Evolutionary conservation across 2,888 invertebrate species (phyloP).

Genomic region (Drosophila ustulata): DNA sequence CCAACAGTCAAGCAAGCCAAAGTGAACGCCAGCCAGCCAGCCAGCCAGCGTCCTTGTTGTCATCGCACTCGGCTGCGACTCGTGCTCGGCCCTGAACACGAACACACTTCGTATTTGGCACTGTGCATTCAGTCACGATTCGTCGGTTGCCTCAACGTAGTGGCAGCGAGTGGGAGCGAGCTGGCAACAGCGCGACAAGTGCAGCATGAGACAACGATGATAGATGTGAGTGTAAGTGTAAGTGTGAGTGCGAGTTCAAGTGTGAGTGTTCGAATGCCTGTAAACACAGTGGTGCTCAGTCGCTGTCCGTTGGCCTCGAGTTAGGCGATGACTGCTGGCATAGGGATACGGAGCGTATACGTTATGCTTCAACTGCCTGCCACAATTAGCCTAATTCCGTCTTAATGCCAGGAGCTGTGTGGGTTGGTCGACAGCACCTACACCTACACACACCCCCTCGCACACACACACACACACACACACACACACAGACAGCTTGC

Average conservation of each 20-base stretch:
- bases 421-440: slow-evolving; percentile 75
- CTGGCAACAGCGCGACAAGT: slow-evolving; percentile 23
- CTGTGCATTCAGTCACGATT: slow-evolving; percentile 71
- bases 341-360: slow-evolving; percentile 44
- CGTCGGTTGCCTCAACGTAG: slow-evolving; percentile 66
- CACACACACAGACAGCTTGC: slow-evolving; percentile 11
- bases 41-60: slow-evolving; percentile 18
- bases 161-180: slow-evolving; percentile 59
- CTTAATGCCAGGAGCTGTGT: slow-evolving; percentile 52
- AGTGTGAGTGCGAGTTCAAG: slow-evolving; percentile 3
- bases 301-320: slow-evolving; percentile 24
- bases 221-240: slow-evolving; percentile 39
- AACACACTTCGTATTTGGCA: slow-evolving; percentile 27
- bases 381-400: slow-evolving; percentile 71
- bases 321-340: slow-evolving; percentile 30
- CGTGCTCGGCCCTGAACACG: slow-evolving; percentile 22
- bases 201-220: slow-evolving; percentile 49
- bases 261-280: slow-evolving; percentile 8
- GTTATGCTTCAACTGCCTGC: slow-evolving; percentile 36
- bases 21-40: slow-evolving; percentile 19
- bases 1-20: slow-evolving; percentile 22
- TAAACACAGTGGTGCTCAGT: slow-evolving; percentile 8
- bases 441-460: slow-evolving; percentile 43
- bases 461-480: slow-evolving; percentile 18
- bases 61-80: slow-evolving; percentile 21